phyloP scores from a whole-genome alignment of 2,888 invertebrate genomes.

The Zhengitettix transpicula region DNA sequence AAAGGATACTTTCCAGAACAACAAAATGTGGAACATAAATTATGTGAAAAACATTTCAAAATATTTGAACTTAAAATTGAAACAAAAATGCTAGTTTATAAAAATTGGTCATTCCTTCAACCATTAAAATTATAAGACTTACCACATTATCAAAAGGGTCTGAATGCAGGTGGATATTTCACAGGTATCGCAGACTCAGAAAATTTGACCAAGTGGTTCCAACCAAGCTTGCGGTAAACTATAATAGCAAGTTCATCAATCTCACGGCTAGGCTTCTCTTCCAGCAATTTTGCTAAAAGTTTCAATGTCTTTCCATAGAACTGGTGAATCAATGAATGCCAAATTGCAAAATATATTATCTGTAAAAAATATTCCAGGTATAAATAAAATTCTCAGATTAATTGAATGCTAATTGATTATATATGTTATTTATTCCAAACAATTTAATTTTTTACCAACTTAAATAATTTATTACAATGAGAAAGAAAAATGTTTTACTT shows the following conservation, averaged over 20 bases:
- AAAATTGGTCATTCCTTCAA: too few relatives aligned
- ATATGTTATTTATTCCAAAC: too few relatives aligned
- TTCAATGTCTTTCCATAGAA: slow-evolving; percentile 73
- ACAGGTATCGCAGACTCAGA: slow-evolving; percentile 40
- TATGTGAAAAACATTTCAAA: too few relatives aligned
- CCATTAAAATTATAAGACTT: background rate
- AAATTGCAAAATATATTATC: slow-evolving; percentile 60
- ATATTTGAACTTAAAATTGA: too few relatives aligned
- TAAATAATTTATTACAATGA: too few relatives aligned
- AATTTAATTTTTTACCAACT: too few relatives aligned
- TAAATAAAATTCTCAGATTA: background rate
- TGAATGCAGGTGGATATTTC: slow-evolving; percentile 50
- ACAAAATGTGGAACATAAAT: too few relatives aligned
- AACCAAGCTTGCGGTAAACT: slow-evolving; percentile 46
- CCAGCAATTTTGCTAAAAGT: slow-evolving; percentile 54
- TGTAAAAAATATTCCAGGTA: slow-evolving; percentile 19
- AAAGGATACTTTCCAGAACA: too few relatives aligned
- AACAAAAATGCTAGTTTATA: too few relatives aligned
- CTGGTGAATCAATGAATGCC: slow-evolving; percentile 62
- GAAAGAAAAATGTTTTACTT: slow-evolving; percentile 31
- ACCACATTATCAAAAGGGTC: slow-evolving; percentile 24
- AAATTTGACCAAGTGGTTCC: slow-evolving; percentile 46
- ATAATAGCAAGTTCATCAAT: slow-evolving; percentile 49
- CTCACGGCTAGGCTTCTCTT: slow-evolving; percentile 64
- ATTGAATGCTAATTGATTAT: background rate